A percentile compares a stretch with the other conserved stretches of the same genome.
phyloP scores from a whole-genome alignment of 2,888 invertebrate genomes.

The Temnothorax unifasciatus region DNA sequence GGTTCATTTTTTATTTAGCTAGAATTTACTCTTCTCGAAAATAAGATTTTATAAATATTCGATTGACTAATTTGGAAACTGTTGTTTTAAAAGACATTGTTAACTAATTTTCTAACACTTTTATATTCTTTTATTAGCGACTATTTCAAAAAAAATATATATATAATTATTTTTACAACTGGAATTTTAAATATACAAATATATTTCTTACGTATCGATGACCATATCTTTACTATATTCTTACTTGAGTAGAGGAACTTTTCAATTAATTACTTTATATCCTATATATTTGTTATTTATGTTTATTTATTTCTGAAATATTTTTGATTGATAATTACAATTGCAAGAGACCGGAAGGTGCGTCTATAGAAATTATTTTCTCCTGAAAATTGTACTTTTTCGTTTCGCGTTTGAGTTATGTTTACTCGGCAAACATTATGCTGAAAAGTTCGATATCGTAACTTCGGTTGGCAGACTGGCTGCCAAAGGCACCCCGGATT shows the following conservation, averaged over 20 bases:
- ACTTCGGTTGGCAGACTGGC: conserved; percentile 40
- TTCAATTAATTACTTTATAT: background rate
- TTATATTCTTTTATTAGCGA: background rate
- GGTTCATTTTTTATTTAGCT: background rate
- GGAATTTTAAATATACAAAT: background rate
- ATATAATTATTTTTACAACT: background rate
- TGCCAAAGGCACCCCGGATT: conserved; percentile 75
- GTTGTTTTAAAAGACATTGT: background rate
- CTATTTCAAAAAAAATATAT: background rate
- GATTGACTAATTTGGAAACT: background rate
- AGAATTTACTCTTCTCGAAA: background rate
- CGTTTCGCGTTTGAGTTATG: background rate
- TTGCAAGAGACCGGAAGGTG: background rate
- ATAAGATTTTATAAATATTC: background rate
- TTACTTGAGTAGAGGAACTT: background rate
- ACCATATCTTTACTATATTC: background rate
- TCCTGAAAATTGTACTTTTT: background rate
- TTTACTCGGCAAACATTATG: conserved; percentile 69
- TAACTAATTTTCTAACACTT: background rate
- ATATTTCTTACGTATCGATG: background rate
- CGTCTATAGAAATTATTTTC: background rate
- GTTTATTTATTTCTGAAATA: background rate
- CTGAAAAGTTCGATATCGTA: conserved; percentile 75
- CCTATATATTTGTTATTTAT: background rate
- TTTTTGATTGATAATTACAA: background rate